Evolutionary conservation across 2,888 invertebrate genomes (phyloP), one percentile per base, ranked within the genome.

Genomic region (Pachymerium ferrugineum): DNA sequence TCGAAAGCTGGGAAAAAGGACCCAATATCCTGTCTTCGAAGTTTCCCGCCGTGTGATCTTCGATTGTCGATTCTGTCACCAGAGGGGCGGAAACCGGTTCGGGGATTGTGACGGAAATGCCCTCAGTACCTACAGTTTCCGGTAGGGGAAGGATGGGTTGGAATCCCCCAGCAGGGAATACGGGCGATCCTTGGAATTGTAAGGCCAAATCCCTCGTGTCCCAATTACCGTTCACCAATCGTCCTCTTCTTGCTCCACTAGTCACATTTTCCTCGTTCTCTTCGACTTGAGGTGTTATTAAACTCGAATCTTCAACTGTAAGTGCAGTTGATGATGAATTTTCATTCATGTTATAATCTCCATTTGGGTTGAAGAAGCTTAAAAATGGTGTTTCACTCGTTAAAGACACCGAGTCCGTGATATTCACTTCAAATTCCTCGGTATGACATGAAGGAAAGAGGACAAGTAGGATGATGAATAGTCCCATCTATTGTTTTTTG

Each of bases 201-300:
- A 67, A 4, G 12, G 73, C 73, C 62, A 73, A 67, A 4, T 67
- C 42, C 33, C 73, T 35, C 28, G 73, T 62, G 33, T 73, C 68
- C 73, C 73, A 73, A 33, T 42, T 67, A 42, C 73, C 73, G 28
- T 22, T 67, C 33, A 73, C 62, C 33, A 73, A 25, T 33, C 73
- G 62, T 25, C 73, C 73, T 33, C 31, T 25, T 3, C 73, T 62
- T 19, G 22, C 31, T n/a, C 72, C 72, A 69, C 69, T 69, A 8
- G 69, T 69, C 25, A 54, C 54, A 22, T 54, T 54, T 12, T 22
- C 54, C 25, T 54, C 54, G 3, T 38, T 38, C 16, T 38, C 38
- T n/a, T 25, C 10, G 10, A 25, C 10, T 25, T 54, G 22, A 1
- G 54, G 6, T 54, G 22, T 4, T 25, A 25, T 25, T 8, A 25